A percentile compares a stretch with the other conserved stretches of the same genome.
Evolutionary conservation across 2,888 invertebrate species (phyloP).

Genomic region (Sinotaia quadrata): DNA sequence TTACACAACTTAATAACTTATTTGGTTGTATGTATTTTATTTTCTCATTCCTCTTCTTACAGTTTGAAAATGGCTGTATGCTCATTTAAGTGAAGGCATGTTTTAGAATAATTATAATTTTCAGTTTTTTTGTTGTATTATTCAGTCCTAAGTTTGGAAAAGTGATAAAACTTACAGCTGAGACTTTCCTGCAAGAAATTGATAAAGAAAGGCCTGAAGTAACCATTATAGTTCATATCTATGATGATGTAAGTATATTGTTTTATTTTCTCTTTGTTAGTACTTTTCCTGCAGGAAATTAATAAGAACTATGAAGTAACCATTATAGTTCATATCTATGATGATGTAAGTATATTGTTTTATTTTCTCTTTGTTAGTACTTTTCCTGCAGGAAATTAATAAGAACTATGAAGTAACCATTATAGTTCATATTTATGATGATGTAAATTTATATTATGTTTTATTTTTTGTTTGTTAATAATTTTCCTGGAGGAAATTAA

Average conservation of each 20-base stretch:
- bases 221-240: conserved; percentile 90
- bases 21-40: too few relatives aligned
- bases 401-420: conserved; percentile 87
- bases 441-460: too few relatives aligned
- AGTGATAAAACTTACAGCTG: conserved; percentile 81
- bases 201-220: conserved; percentile 89
- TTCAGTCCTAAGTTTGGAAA: conserved; percentile 80
- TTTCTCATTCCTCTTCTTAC: too few relatives aligned
- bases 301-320: conserved; percentile 88
- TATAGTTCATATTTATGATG: conserved; percentile 90
- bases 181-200: conserved; percentile 87
- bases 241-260: conserved; percentile 79
- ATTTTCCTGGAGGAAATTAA: conserved; percentile 90
- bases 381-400: conserved; percentile 89
- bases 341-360: conserved; percentile 76
- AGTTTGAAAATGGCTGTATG: too few relatives aligned
- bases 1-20: too few relatives aligned
- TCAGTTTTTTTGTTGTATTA: conserved; percentile 11
- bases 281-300: conserved; percentile 87
- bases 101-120: too few relatives aligned
- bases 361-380: too few relatives aligned
- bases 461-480: too few relatives aligned
- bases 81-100: too few relatives aligned
- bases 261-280: too few relatives aligned
- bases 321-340: conserved; percentile 91